Percentiles rank a stretch among this genome's conserved stretches.
Evolutionary conservation across 2,888 invertebrate species (phyloP).

Genomic region (Thera britannica): DNA sequence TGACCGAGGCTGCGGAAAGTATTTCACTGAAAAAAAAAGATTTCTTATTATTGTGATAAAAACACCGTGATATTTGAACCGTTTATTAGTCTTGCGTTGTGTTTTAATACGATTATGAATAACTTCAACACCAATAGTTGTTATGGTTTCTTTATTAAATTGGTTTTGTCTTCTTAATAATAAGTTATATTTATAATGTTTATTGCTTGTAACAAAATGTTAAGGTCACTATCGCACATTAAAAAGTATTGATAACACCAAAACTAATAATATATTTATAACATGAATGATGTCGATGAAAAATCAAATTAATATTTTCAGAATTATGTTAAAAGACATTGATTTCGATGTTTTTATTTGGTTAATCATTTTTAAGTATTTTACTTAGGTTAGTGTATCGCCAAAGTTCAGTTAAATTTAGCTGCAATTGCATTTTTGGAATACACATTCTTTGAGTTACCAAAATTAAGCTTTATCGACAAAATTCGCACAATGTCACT

Average conservation of each 20-base stretch:
- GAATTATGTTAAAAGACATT: constrained; percentile 68
- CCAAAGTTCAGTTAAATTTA: constrained; percentile 66
- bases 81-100: constrained; percentile 50
- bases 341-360: constrained; percentile 69
- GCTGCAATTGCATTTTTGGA: constrained; percentile 42
- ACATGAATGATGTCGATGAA: constrained; percentile 12
- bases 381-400: constrained; percentile 67
- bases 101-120: constrained; percentile 61
- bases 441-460: constrained; percentile 57
- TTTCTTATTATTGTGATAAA: constrained; percentile 45
- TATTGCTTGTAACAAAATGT: constrained; percentile 3
- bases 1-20: constrained; percentile 41
- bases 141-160: constrained; percentile 41
- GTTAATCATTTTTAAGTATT: constrained; percentile 74
- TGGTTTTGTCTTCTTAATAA: constrained; percentile 23
- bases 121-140: constrained; percentile 41
- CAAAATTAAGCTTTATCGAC: constrained; percentile 61
- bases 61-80: constrained; percentile 44
- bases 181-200: not conserved
- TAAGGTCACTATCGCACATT: constrained; percentile 20
- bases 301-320: constrained; percentile 8
- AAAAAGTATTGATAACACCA: constrained; percentile 10
- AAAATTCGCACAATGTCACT: constrained; percentile 60
- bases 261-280: constrained; percentile 9
- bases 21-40: constrained; percentile 19